Evolutionary conservation across 2,888 invertebrate genomes (phyloP), one percentile per base, ranked within the genome.

Genomic region (Masnerella sp.): DNA sequence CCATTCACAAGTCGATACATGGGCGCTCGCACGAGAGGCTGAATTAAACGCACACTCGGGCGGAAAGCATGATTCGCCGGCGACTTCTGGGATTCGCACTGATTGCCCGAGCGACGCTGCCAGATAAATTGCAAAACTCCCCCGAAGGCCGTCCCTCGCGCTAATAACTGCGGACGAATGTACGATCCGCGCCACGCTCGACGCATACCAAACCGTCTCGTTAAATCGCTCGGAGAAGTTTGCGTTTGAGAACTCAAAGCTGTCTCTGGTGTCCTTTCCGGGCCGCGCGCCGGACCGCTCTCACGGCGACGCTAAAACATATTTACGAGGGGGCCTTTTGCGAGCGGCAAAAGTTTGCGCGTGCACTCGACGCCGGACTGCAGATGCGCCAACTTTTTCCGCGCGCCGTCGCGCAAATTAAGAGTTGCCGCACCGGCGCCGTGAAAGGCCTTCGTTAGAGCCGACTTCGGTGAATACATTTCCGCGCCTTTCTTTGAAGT

Each of bases 161-260:
- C 58, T 68, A 73, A 73, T 73, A 73, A 62, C 73, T 51, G 62
- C 62, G 62, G 58, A 68, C 68, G 45, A 68, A 58, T 69, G 64
- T 59, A 68, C 43, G 69, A 51, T 59, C 59, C 56, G 65, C 47
- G 54, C 59, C 51, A 69, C 64, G 59, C 75, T 61, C 42, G 59
- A 54, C 64, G 73, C 73, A 76, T 71, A 76, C 68, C 68, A 58
- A 73, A 73, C 58, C 69, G 45, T 34, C 72, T 76, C 73, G 74
- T 76, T 76, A 74, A 74, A 76, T 71, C 74, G 74, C 71, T 71
- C 59, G 67, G 49, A 64, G 59, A 76, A 76, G 71, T 76, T 76
- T 74, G 68, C 65, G 64, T 76, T 74, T 64, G 76, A 64, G 71
- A 76, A 76, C 74, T 64, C 71, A 67, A 74, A 76, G 76, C 71